A percentile compares a stretch with the other conserved stretches of the same genome.
Conservation (phyloP, 2,888 invertebrate genomes). For the Orthosia incerta region DNA sequence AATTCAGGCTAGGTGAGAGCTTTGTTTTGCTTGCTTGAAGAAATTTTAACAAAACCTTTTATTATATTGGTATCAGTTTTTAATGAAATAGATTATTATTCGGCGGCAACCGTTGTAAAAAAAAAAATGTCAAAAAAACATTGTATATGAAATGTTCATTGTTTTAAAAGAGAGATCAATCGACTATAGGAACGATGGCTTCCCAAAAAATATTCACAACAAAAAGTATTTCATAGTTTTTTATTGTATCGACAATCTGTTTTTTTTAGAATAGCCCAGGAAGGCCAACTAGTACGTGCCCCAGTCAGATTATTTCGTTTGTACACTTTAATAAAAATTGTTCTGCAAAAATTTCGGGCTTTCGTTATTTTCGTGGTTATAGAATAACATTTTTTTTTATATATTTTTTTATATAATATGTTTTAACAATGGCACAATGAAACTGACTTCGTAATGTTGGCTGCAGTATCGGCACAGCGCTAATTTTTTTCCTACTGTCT, state of each 20-base stretch:
- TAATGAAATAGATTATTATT: no score
- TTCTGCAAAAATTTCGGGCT: background rate
- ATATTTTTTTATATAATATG: no score
- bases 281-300: slow-evolving; percentile 6
- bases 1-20: background rate
- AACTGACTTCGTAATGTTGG: no score
- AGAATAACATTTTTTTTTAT: background rate
- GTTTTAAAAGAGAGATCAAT: background rate
- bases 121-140: no score
- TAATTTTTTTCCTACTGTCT: no score
- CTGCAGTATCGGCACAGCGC: no score
- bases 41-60: slow-evolving; percentile 7
- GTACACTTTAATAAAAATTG: background rate
- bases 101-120: no score
- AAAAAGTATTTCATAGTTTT: slow-evolving; percentile 5
- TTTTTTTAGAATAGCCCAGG: background rate
- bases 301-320: slow-evolving; percentile 3
- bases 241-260: background rate
- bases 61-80: no score
- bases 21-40: background rate
- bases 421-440: no score
- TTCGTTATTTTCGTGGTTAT: background rate
- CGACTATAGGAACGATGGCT: background rate
- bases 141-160: no score
- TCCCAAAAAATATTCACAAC: background rate